Conservation (phyloP, 2,888 invertebrate species). For the Dioctria linearis region DNA sequence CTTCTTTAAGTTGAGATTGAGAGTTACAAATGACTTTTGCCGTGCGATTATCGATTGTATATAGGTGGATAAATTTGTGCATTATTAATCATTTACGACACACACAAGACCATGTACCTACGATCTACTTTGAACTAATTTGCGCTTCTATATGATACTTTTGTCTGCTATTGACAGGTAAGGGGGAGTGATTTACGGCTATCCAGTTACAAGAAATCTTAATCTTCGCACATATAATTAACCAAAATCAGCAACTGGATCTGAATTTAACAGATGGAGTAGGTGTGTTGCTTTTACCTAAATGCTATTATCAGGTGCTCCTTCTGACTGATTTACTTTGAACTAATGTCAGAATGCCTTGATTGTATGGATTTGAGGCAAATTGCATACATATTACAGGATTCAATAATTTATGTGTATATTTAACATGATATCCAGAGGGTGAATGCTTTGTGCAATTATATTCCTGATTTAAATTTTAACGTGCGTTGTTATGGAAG, state of each 20-base stretch:
- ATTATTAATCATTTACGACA: slow-evolving; percentile 37
- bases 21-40: no score
- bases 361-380: not conserved
- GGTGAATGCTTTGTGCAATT: no score
- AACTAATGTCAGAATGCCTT: slow-evolving; percentile 22
- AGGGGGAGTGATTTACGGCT: slow-evolving; percentile 24
- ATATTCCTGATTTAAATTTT: no score
- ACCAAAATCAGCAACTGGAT: slow-evolving; percentile 38
- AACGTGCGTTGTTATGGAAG: no score
- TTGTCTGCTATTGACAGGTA: slow-evolving; percentile 38
- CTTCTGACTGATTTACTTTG: not conserved
- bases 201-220: slow-evolving; percentile 41
- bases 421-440: no score
- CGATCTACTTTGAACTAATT: slow-evolving; percentile 10
- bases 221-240: slow-evolving; percentile 41
- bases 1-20: no score
- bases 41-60: no score
- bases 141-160: slow-evolving; percentile 22
- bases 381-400: no score
- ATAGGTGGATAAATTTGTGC: no score
- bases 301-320: slow-evolving; percentile 12
- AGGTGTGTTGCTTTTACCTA: slow-evolving; percentile 12
- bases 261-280: slow-evolving; percentile 22
- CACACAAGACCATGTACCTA: not conserved
- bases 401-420: no score